A percentile compares a stretch with the other conserved stretches of the same genome.
These are phyloP conservation scores for Excalfactoria chinensis DNA, from an alignment of 2,113 vertebrate genomes.

Conservation along the genomic window DNA sequence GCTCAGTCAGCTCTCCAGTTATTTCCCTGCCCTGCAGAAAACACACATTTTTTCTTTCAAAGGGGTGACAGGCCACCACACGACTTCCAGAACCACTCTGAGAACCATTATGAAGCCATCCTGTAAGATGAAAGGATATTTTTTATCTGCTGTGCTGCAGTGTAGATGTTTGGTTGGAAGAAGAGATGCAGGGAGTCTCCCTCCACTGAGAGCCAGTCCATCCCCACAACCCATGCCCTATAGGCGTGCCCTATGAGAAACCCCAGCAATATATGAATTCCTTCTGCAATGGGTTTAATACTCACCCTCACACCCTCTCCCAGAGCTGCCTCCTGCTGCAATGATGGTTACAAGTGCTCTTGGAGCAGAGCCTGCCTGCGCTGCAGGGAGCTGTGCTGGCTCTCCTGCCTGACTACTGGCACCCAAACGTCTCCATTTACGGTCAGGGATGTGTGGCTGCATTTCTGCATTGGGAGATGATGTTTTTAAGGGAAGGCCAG, in stretches of 20 bases:
- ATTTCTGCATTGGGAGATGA: not conserved
- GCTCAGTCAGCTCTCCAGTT: not conserved
- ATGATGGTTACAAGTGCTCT: not conserved
- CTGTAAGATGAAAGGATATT: accelerated
- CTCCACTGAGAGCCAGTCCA: accelerated
- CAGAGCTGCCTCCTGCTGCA: not conserved
- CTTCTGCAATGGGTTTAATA: not conserved
- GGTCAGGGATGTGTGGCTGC: not conserved
- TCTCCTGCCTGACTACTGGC: not conserved
- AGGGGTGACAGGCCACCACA: not conserved
- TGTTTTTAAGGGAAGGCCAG: slow-evolving; percentile 1
- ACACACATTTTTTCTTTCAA: accelerated
- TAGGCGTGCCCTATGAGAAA: not conserved
- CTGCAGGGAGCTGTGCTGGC: not conserved
- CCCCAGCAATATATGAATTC: not conserved
- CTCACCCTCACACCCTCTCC: not conserved
- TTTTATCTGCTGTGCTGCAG: not conserved
- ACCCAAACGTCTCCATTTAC: slow-evolving; percentile 64
- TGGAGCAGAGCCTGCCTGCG: slow-evolving; percentile 32
- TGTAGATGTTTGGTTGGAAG: not conserved
- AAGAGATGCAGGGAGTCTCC: not conserved
- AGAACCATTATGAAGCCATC: not conserved
- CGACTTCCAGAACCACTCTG: not conserved
- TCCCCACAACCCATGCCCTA: not conserved
- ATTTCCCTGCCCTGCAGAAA: not conserved